Base-by-base conservation (phyloP, 2,113 vertebrate genomes). In the Neotragus pygmaeus region DNA sequence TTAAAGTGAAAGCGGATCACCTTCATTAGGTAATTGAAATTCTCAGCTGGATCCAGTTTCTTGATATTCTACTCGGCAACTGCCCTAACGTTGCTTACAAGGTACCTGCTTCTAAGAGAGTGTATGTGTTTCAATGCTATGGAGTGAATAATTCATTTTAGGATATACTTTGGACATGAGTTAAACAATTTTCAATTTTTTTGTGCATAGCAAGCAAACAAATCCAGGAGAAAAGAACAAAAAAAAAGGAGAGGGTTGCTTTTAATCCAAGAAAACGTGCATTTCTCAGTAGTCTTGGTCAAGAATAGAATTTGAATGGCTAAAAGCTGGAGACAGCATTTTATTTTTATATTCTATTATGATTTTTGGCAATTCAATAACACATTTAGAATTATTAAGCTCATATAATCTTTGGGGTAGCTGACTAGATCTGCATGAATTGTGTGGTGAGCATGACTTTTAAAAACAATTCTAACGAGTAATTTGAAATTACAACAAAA, bases 131-230 rank as follows among this genome's bases (percentile, higher is more conserved):
- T 97, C 96, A 92, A 47, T 73, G 64, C 36, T 43, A 97, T 58
- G 39, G 84, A 73, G 28, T 98, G 93, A 98, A 92, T 98, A 98
- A 98, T 98, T 97, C 62, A 88, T 97, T 97, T 96, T 97, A 66
- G 16, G 88, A 94, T 96, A 97, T 97, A 77, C 86, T 58, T 96
- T 93, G 88, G 96, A 97, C 97, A 94, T 95, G 51, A 77, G 77
- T 92, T 91, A 96, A 96, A 95, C 94, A 97, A 96, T 97, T 78
- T 84, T 30, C 92, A 66, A 94, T 53, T 86, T 57, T 93, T 96
- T 92, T 92, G 43, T 94, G 7, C 28, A 3, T 93, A 58, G 73
- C 89, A 43, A 75, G 60, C 90, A 94, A 96, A 96, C 62, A 87
- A 33, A 83, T 85, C 19, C 19, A 91, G 66, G 58, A 88, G 8